Evolutionary conservation across 2,888 invertebrate species (phyloP), one percentile per base, ranked within the genome.

Genomic region (Acrobasis repandana): DNA sequence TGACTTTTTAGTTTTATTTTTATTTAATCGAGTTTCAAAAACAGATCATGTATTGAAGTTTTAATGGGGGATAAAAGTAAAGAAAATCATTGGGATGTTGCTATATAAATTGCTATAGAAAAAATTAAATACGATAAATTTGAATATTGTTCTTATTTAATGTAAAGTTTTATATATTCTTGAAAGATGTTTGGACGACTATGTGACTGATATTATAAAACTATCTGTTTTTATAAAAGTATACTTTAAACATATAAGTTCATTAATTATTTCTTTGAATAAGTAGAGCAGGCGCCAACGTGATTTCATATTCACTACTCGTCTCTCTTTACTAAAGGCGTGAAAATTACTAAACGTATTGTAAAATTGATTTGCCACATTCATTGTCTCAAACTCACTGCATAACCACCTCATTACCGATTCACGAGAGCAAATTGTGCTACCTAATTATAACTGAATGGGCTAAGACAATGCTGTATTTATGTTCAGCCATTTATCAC

Each of bases 381-480:
- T 77, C 76, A 85, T 90, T 90, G 88, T 89, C 77, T 75, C 63
- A 73, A 77, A 76, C 75, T 73, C 73, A 65, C 71, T 71, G 71
- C 76, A 79, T 77, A 85, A 77, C 76, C 79, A 71, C 74, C 88
- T 90, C 86, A 90, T 91, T 86, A 88, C 73, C 77, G 84, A 90
- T 91, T 86, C 90, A 90, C 83, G 81, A 88, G 84, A 86, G 83
- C 84, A 83, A 90, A 92, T 91, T 88, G 86, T 89, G 92, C 92
- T 92, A 91, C 91, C 92, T 90, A 88, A 91, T 91, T 90, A 90
- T 71, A 86, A 80, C 73, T 83, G 85, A 90, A 91, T 87, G 80
- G 77, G 71, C 72, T 80, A 80, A 89, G 83, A 92, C 92, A 92
- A 92, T 88, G 80, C 72, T 73, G 84, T 92, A 92, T 92, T 92